Evolutionary conservation across 2,113 vertebrate species (phyloP), one percentile per base, ranked within the genome.

Genomic region (Melanostigma gelatinosum): DNA sequence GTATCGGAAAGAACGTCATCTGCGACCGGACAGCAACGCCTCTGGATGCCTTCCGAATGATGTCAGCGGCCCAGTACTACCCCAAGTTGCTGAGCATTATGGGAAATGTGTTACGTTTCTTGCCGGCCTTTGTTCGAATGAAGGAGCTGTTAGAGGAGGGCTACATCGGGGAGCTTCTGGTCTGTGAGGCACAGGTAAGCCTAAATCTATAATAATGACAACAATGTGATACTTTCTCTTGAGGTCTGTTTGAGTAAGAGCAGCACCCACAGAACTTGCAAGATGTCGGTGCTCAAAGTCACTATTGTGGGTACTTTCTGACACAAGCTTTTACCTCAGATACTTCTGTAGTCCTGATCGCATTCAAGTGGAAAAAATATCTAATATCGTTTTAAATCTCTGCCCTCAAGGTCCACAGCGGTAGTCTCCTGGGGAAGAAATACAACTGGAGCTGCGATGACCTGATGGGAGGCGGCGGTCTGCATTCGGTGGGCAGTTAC

Each of bases 361-460:
- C n/a, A 40, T 73, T 34, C 3, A 74, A 46, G 24, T 54, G n/a
- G 36, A 22, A 32, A 54, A 11, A 73, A 27, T 0, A 80, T 6
- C 24, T 27, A 22, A 62, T 62, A 29, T 1, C 0, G 3, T 32
- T 27, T 20, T 6, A 4, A 58, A 52, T 32, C 3, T 73, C 55
- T 82, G 22, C 16, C 57, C 44, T 61, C 6, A 95, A 98, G 94
- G 98, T 99, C n/a, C 98, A 99, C 79, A 93, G 97, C 0, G 98
- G 98, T 3, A 98, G 97, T 86, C 96, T 99, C 32, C 94, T 99
- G 77, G 98, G 98, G 64, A 98, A 98, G 93, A 98, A 98, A 73
- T 99, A 99, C 94, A 99, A 99, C 94, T 99, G 98, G 98, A 99
- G 98, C 93, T 99, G 98, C 0, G 98, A 99, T 0, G 98, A 99